phyloP scores from a whole-genome alignment of 2,888 invertebrate species.

The Caenorhabditis virilis region DNA sequence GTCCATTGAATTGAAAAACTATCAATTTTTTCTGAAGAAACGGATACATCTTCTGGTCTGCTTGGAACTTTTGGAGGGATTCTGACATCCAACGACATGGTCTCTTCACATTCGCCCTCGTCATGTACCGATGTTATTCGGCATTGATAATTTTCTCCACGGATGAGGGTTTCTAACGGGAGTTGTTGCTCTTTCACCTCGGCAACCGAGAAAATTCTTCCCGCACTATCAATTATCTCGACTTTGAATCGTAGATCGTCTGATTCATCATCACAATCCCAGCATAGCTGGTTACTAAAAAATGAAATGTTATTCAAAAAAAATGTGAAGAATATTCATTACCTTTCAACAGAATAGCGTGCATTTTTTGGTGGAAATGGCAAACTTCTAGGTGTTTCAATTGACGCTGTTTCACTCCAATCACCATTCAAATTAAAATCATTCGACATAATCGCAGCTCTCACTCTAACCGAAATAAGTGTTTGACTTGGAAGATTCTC shows the following conservation, averaged over 20 bases:
- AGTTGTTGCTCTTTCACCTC: background rate
- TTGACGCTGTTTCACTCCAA: constrained; percentile 6
- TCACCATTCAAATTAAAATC: constrained; percentile 10
- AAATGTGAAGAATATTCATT: too few species aligned
- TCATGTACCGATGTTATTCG: constrained; percentile 73
- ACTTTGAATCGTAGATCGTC: constrained; percentile 4
- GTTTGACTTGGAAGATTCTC: constrained; percentile 18
- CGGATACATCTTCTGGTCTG: constrained; percentile 19
- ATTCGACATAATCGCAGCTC: constrained; percentile 5
- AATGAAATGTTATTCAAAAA: too few species aligned
- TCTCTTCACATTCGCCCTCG: constrained; percentile 15
- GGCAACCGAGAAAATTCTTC: constrained; percentile 5
- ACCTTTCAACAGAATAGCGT: background rate
- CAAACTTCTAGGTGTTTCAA: constrained; percentile 12
- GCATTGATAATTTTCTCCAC: constrained; percentile 1
- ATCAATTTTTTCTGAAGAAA: background rate
- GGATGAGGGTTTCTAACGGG: background rate
- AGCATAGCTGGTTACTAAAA: constrained; percentile 1
- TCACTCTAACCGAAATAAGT: constrained; percentile 3
- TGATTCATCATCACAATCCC: constrained; percentile 14
- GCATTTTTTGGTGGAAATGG: constrained; percentile 2
- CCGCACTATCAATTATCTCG: background rate
- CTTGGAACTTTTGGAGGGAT: constrained; percentile 51
- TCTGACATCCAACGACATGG: constrained; percentile 10
- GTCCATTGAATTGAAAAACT: constrained; percentile 74